Conservation (phyloP, 2,797 vertebrate genomes). For the Parauchenoglanis punctatus region DNA sequence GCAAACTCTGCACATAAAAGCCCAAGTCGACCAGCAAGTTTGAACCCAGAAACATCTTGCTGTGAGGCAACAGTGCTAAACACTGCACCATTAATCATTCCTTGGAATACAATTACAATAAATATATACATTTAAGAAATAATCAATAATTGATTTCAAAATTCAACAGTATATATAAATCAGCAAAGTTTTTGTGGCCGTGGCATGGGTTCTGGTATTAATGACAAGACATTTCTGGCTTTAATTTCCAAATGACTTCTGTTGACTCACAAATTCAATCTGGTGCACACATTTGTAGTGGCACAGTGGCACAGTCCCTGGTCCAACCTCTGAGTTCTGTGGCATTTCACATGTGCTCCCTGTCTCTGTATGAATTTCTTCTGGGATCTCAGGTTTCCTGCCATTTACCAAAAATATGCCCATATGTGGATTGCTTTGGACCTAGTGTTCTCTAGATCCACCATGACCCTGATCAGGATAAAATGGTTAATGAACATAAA, state of each 20-base stretch:
- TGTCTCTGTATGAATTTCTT: background rate
- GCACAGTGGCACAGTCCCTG: background rate
- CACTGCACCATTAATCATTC: constrained; percentile 16
- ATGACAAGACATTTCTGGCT: background rate
- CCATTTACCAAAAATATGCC: background rate
- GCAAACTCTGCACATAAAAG: too few species aligned
- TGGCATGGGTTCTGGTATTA: background rate
- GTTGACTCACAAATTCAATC: background rate
- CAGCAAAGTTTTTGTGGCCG: background rate
- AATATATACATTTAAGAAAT: background rate
- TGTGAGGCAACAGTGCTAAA: too few species aligned
- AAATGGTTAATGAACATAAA: background rate
- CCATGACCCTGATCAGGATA: background rate
- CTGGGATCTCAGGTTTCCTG: background rate
- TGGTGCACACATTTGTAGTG: background rate
- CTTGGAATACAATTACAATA: background rate
- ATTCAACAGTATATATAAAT: background rate
- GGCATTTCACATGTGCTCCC: background rate
- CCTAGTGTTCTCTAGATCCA: background rate
- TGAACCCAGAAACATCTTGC: too few species aligned
- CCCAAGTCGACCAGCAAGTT: too few species aligned
- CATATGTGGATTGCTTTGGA: background rate
- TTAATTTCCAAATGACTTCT: background rate
- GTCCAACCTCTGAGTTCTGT: background rate
- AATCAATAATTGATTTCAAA: background rate